Conservation (phyloP, 2,888 invertebrate species). For the Leucophenga maculata region DNA sequence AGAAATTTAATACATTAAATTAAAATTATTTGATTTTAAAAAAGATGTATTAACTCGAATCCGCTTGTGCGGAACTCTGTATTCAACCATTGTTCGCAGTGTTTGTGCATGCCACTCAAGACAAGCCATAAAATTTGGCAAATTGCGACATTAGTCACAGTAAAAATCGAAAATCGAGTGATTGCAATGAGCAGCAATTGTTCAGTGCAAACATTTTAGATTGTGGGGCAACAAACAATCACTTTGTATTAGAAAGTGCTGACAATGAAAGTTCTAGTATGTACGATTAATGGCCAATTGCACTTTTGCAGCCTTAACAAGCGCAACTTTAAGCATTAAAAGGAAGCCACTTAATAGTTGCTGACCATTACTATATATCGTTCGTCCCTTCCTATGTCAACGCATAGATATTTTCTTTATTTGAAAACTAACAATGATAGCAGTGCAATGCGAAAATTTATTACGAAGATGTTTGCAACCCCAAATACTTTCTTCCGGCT, state of each 20-base stretch:
- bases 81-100: no score
- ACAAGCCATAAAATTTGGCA: conserved; percentile 4
- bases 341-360: conserved; percentile 14
- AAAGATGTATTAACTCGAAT: no score
- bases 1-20: no score
- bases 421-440: conserved; percentile 22
- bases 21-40: no score
- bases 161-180: neutral
- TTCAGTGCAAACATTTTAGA: neutral
- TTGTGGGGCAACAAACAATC: neutral
- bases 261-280: conserved; percentile 11
- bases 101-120: neutral
- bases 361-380: conserved; percentile 1
- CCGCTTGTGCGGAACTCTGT: no score
- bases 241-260: conserved; percentile 9
- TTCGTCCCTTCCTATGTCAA: neutral
- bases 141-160: conserved; percentile 13
- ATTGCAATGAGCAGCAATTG: conserved; percentile 2
- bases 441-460: no score
- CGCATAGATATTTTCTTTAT: conserved; percentile 18
- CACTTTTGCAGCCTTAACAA: conserved; percentile 14
- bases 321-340: neutral
- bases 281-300: conserved; percentile 12
- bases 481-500: no score
- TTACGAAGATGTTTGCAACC: no score